Conservation (phyloP, 2,113 vertebrate genomes). For the Tautogolabrus adspersus region DNA sequence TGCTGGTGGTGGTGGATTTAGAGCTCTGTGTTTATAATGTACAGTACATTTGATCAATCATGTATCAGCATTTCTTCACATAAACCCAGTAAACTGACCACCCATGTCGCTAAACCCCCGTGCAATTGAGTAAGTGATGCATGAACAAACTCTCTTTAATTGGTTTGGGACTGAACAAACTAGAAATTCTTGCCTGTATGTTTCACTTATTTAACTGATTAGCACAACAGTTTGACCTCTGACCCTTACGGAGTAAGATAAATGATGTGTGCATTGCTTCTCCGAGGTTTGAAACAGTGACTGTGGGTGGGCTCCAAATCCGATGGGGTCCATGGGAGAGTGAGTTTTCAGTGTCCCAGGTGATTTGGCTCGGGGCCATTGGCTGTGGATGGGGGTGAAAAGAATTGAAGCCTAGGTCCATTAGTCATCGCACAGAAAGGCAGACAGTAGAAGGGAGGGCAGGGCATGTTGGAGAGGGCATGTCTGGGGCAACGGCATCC, state of each 20-base stretch:
- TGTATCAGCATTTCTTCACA: conserved; percentile 1
- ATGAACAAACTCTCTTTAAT: conserved; percentile 36
- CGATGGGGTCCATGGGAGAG: conserved; percentile 39
- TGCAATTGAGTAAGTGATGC: conserved; percentile 32
- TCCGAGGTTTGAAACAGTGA: conserved; percentile 5
- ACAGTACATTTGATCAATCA: conserved; percentile 23
- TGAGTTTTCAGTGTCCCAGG: conserved; percentile 57
- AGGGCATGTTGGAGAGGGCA: conserved; percentile 56
- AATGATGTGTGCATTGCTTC: conserved; percentile 32
- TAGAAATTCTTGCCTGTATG: conserved; percentile 10
- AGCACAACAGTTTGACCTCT: conserved; percentile 30
- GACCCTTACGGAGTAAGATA: conserved; percentile 37
- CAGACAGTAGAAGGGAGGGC: conserved; percentile 42
- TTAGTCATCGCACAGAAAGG: conserved; percentile 58
- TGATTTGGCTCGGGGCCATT: conserved; percentile 62
- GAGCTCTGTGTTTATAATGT: conserved; percentile 14
- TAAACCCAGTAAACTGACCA: conserved; percentile 26
- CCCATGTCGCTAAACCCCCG: conserved; percentile 23
- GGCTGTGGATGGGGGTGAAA: conserved; percentile 17
- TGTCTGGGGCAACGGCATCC: conserved; percentile 62
- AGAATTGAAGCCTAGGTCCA: conserved; percentile 24
- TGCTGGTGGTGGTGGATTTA: conserved; percentile 15
- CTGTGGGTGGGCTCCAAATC: conserved; percentile 55
- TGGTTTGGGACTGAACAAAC: conserved; percentile 33
- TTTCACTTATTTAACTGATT: conserved; percentile 41